Evolutionary conservation across 2,113 vertebrate species (phyloP), one percentile per base, ranked within the genome.

Genomic region (Callipepla californica): DNA sequence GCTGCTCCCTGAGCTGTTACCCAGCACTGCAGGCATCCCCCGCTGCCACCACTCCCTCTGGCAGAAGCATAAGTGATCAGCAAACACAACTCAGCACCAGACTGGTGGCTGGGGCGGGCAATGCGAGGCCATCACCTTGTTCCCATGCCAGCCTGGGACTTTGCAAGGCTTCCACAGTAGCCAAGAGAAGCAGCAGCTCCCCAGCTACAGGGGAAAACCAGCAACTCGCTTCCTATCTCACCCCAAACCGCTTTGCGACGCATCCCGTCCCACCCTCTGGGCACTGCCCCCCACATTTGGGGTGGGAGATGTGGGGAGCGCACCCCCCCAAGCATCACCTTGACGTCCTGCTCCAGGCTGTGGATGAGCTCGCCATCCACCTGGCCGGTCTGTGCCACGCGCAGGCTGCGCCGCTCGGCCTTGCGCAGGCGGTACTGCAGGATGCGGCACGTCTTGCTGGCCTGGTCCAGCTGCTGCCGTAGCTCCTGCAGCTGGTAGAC

Each of bases 401-500:
- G 98, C 61, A 99, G 98, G 96, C 99, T 99, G 89, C 99, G 98
- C 65, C 99, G 98, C 98, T 99, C 99, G 0, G 99, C 98, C 94
- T 99, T 99, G 89, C 99, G 98, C 81, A 99, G 97, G 23, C 99
- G 98, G 97, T 99, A 99, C 96, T 99, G 99, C 96, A 99, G 98
- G 97, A 99, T 99, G 80, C 99, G 99, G 95, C 99, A 99, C 7
- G 98, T 99, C 97, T 99, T 99, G 97, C 99, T 99, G 70, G 99
- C 98, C 97, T 99, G 99, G 93, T 99, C 99, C 94, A 99, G 98
- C 97, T 99, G 99, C 97, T 99, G 99, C 40, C 99, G 97, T 69
- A 99, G 98, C 89, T 99, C 99, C 97, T 99, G 99, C 69, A 99
- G 96, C 97, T 99, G 99, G 96, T 99, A 99, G 53, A 99, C 98